Percentiles rank a stretch among this genome's conserved stretches.
Conservation (phyloP, 2,113 vertebrate species). For the Hydrochoerus hydrochaeris region DNA sequence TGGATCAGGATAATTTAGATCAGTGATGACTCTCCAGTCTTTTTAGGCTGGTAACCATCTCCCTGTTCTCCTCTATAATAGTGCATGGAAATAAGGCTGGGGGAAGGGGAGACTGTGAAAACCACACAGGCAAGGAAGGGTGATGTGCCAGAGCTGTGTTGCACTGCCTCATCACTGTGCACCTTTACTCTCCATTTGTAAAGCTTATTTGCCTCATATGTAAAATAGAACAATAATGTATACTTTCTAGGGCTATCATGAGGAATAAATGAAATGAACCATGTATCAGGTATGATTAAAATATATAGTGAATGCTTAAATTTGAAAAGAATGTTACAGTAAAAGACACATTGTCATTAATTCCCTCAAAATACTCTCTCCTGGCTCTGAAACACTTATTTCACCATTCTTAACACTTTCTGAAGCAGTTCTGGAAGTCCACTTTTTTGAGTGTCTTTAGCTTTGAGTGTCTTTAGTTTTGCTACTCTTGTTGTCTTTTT, state of each 20-base stretch:
- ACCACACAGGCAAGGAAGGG: neutral
- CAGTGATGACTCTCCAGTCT: neutral
- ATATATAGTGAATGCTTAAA: neutral
- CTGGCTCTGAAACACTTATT: neutral
- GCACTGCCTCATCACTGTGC: neutral
- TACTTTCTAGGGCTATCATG: neutral
- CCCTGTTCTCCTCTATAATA: neutral
- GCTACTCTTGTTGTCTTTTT: neutral
- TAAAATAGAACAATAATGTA: conserved; percentile 2
- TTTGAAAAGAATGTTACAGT: neutral
- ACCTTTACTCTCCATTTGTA: neutral
- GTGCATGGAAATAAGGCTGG: neutral
- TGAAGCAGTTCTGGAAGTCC: neutral
- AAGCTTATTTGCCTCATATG: neutral
- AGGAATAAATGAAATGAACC: conserved; percentile 14
- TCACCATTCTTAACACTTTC: neutral
- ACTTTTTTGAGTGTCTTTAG: neutral
- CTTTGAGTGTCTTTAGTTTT: neutral
- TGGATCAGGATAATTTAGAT: conserved; percentile 54
- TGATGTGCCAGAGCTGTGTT: neutral
- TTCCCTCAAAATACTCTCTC: neutral
- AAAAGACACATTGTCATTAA: neutral
- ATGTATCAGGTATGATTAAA: neutral
- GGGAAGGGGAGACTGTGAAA: neutral
- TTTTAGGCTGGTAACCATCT: neutral